Percentiles rank a stretch among this genome's conserved stretches.
Conservation (phyloP, 64 coral and sea anemone species). For the Dendrophyllia cribrosa region DNA sequence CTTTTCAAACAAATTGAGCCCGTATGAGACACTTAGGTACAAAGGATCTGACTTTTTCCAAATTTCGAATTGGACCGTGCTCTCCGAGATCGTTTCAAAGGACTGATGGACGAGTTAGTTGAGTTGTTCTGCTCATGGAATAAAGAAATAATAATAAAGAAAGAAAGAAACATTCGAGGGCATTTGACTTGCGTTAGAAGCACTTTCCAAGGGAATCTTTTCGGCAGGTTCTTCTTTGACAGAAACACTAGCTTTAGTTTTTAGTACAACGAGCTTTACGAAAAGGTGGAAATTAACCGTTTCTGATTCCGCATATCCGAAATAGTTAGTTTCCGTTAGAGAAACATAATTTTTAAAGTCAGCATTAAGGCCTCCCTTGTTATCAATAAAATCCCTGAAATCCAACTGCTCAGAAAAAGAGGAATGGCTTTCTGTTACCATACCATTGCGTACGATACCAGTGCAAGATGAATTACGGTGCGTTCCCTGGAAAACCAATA, state of each 20-base stretch:
- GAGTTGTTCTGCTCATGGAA: not conserved
- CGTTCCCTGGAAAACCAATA: too few species aligned
- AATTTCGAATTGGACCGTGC: too few species aligned
- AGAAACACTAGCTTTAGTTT: not conserved
- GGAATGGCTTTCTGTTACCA: slow-evolving; percentile 27
- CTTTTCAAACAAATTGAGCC: not conserved
- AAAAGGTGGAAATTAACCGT: not conserved
- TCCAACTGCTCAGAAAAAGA: slow-evolving; percentile 27
- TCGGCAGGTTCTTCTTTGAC: not conserved
- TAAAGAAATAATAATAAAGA: too few species aligned
- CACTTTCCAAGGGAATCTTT: not conserved
- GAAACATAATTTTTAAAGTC: slow-evolving; percentile 14
- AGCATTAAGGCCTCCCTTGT: not conserved
- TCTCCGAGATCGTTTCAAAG: not conserved
- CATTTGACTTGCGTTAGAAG: not conserved
- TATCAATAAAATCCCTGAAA: slow-evolving; percentile 29
- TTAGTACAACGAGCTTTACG: slow-evolving; percentile 36
- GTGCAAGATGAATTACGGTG: too few species aligned
- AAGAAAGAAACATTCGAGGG: not conserved
- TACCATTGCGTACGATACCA: too few species aligned
- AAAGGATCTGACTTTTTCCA: not conserved
- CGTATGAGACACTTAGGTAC: not conserved
- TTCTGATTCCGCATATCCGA: slow-evolving; percentile 1
- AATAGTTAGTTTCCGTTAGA: not conserved
- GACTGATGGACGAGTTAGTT: not conserved